Base-by-base conservation (phyloP, 1,140 invertebrate species). In the Magallana angulata region DNA sequence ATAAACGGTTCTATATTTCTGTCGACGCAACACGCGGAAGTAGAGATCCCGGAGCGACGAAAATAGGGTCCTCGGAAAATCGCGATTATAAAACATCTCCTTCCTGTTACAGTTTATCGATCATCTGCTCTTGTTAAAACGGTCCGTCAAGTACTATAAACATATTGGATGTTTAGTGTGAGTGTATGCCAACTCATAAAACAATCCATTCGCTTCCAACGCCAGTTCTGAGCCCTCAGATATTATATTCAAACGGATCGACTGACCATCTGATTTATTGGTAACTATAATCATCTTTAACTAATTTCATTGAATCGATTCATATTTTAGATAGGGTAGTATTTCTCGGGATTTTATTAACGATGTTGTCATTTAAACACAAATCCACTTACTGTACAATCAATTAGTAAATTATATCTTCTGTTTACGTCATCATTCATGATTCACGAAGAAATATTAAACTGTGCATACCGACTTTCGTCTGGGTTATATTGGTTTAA, bases 41-140 rank as follows among this genome's bases (percentile, higher is more conserved):
- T 76, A 5, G 68, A 30, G 24, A 76, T 76, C 68, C 68, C 36
- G 68, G 68, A 76, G 68, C 68, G 68, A 76, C 9, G 36, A 30
- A 76, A 76, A 18, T 30, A 64, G 18, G 18, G 68, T 76, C 68
- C 68, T 76, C 68, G 12, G 68, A 76, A 36, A 76, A 76, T 12
- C n/a, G 14, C 60, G 60, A 62, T 62, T 62, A 62, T 62, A 62
- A n/a, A 62, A n/a, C 24, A 76, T 76, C 24, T 76, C 68, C 24
- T 76, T 76, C 68, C 68, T 76, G 24, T 76, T 12, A 24, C 68
- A 76, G 68, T 76, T 30, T 76, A 76, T 76, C 68, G 68, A 76
- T 76, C 24, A 24, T 12, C 24, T 76, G 24, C 68, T 76, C 68
- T 24, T 36, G 68, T 76, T 76, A 36, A 76, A 76, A 12, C 9